Conservation (phyloP, 2,113 vertebrate genomes). For the Hassar affinis region DNA sequence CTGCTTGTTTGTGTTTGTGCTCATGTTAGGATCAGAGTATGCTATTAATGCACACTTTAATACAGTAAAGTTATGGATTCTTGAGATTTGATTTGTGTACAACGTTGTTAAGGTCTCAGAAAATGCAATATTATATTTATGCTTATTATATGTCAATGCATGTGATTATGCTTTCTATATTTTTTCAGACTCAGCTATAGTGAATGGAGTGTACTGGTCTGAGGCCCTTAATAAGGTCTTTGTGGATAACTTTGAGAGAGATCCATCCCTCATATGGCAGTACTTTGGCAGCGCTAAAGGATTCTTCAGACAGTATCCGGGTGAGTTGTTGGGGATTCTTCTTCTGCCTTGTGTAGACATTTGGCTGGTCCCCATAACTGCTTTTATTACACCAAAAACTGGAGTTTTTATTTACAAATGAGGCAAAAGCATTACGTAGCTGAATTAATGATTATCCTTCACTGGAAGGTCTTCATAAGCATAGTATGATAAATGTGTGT, state of each 20-base stretch:
- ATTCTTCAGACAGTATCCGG: conserved; percentile 97
- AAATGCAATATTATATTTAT: neutral
- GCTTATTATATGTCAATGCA: neutral
- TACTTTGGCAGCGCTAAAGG: conserved; percentile 98
- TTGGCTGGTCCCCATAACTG: neutral
- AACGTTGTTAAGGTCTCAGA: neutral
- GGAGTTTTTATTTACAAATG: neutral
- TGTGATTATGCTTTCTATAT: neutral
- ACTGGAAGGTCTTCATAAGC: neutral
- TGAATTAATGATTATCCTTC: neutral
- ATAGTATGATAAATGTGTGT: neutral
- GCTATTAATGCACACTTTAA: neutral
- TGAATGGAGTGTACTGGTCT: conserved; percentile 97
- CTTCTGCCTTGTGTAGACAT: too few relatives aligned
- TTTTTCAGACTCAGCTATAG: conserved; percentile 87
- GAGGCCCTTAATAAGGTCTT: conserved; percentile 98
- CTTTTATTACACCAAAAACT: neutral
- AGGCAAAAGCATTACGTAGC: neutral
- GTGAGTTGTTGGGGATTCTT: conserved; percentile 79
- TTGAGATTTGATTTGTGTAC: neutral
- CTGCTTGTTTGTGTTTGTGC: neutral
- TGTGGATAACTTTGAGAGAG: conserved; percentile 95
- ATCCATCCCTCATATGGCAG: conserved; percentile 97
- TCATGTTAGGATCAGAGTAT: neutral
- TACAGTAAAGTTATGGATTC: neutral